Conservation (phyloP, 2,113 vertebrate species). For the Amphilophus citrinellus region DNA sequence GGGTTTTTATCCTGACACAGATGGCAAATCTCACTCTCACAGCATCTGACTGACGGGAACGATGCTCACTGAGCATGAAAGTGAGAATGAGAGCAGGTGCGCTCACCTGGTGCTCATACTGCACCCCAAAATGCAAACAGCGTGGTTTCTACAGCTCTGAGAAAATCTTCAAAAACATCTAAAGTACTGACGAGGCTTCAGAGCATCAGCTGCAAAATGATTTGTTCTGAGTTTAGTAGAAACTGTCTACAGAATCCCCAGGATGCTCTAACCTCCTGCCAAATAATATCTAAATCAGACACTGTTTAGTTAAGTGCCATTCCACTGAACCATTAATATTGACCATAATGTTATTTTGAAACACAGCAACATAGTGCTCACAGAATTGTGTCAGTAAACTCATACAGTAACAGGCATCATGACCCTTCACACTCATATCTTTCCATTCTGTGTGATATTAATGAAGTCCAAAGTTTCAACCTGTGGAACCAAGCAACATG, state of each 20-base stretch:
- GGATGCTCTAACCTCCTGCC: neutral
- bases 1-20: neutral
- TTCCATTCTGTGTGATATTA: too few relatives aligned
- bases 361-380: neutral
- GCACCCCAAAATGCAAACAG: neutral
- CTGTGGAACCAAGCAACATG: neutral
- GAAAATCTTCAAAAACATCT: fast-evolving
- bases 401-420: neutral
- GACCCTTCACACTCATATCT: neutral
- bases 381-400: neutral
- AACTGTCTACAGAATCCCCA: neutral
- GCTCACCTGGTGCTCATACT: neutral
- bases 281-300: neutral
- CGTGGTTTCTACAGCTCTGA: neutral
- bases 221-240: neutral
- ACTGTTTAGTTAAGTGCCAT: neutral
- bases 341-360: neutral
- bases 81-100: neutral
- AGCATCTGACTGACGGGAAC: neutral
- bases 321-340: neutral
- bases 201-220: neutral
- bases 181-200: neutral
- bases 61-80: neutral
- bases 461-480: neutral
- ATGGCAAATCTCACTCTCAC: neutral